Evolutionary conservation across 2,113 vertebrate genomes (phyloP), one percentile per base, ranked within the genome.

Genomic region (Herpailurus yagouaroundi): DNA sequence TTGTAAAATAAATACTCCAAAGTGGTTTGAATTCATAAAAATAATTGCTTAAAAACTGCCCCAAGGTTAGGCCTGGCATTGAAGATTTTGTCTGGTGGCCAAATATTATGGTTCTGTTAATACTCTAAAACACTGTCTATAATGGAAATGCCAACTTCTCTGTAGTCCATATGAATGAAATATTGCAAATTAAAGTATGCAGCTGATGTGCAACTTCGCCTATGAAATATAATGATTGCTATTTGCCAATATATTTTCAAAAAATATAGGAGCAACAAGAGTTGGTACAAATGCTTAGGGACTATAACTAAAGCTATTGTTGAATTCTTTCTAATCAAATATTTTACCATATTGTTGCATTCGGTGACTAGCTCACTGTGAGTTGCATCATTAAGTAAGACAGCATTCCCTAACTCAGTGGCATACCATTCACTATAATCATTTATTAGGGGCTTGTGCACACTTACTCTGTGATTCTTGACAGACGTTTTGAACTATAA

Each of bases 1-100:
- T 97, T 96, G 66, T 92, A 97, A 97, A 98, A 97, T 97, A 98
- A 98, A 98, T 97, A 96, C 64, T 97, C 80, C 88, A 89, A 96
- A 95, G 81, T 91, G 38, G 73, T 96, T 95, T 97, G 96, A 96
- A 27, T 97, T 96, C 76, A 94, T 96, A 97, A 96, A n/a, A 97
- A 71, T 91, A 97, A 98, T 93, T 94, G 92, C 71, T 95, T 97
- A 74, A 95, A 95, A 96, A 95, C 48, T 91, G 96, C 84, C 69
- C 90, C 52, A 69, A 96, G 86, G 87, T 93, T 96, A 85, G 80
- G 31, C 36, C 71, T 82, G 52, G 45, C 77, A 96, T 52, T 97
- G 74, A 45, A 97, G 60, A 97, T 94, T 97, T 97, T 97, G 76
- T 92, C 60, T 97, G 38, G 52, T 89, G 57, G 80, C 90, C 96